Evolutionary conservation across 2,113 vertebrate genomes (phyloP), one percentile per base, ranked within the genome.

Genomic region (Panurus biarmicus): DNA sequence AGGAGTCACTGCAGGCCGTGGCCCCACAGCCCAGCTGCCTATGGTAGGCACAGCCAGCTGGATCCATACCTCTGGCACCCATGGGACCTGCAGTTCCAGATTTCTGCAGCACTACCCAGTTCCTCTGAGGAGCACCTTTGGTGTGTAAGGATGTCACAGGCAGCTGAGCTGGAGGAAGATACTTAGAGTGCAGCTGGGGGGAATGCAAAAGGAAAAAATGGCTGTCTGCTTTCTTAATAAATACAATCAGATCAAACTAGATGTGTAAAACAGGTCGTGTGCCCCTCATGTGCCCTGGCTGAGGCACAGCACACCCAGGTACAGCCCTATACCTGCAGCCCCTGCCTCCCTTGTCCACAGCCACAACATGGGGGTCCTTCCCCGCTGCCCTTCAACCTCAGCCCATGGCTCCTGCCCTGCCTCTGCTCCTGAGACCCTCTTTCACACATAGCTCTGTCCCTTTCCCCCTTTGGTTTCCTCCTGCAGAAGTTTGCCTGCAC

Each of bases 61-160:
- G 9, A 42, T 18, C 23, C 50, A 10, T 1, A 1, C 1, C 58
- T 14, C 44, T 51, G 57, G 19, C 21, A 56, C 19, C 9, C 21
- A 24, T 35, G 67, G 57, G 18, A 42, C 14, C 56, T 8, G 11
- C 22, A 19, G 36, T 10, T 87, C 57, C 64, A 38, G 29, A 56
- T 17, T 23, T 29, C 16, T 56, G 42, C 24, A n/a, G 53, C 0
- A 0, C 36, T 75, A 60, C 35, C 70, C 40, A 13, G 33, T 4
- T 70, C 33, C 45, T 87, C 53, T 10, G 11, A 67, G 38, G 21
- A 53, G 12, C 8, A 21, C 10, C 10, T 75, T 22, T 33, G 14
- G 28, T 44, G 22, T 11, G 1, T 22, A 25, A n/a, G 26, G 50
- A 31, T 3, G 3, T 53, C 38, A 48, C 47, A 42, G 9, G 17